Base-by-base conservation (phyloP, 2,113 vertebrate species). In the Dromaius novaehollandiae region DNA sequence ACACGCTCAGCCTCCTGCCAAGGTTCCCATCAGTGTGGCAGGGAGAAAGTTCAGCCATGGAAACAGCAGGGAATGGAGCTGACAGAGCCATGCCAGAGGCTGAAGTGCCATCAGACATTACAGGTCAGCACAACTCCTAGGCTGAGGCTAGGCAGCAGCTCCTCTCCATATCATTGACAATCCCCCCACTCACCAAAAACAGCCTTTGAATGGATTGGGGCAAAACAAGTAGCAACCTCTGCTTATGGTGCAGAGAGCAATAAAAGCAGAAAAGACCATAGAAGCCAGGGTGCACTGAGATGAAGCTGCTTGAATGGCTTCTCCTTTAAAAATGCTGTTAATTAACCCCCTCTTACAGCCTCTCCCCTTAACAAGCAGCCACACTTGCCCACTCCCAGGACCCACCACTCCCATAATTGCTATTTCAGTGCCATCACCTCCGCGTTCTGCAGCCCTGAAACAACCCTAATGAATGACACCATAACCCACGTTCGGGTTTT, bases 341-440 rank as follows among this genome's bases (percentile, higher is more conserved):
- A 95, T 93, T 90, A 90, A 90, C 63, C 65, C 89, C 25, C 9
- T 78, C 25, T 68, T 42, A 14, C 7, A 92, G 36, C 58, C 34
- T 84, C 44, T 90, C 28, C 50, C 46, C 26, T 84, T 60, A 73
- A 81, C 61, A 79, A 82, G 76, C 63, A 89, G 48, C 74, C 66
- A 79, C 70, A 4, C 63, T 76, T 61, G 13, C 75, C 81, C 58
- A 53, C 15, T 32, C 22, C 74, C 44, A 56, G 36, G 78, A 53
- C 78, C 58, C 70, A 80, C 84, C 60, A 68, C 60, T 89, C 89
- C 53, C 58, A 50, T 73, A 66, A 46, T 3, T 89, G 75, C 75
- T 78, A 7, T 53, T 85, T 73, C 83, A 65, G 53, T 64, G 30
- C 70, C 58, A n/a, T 87, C 78, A 85, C 69, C 55, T 86, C 70